Evolutionary conservation across 2,113 vertebrate species (phyloP).

Genomic region (Sapayoa aenigma): DNA sequence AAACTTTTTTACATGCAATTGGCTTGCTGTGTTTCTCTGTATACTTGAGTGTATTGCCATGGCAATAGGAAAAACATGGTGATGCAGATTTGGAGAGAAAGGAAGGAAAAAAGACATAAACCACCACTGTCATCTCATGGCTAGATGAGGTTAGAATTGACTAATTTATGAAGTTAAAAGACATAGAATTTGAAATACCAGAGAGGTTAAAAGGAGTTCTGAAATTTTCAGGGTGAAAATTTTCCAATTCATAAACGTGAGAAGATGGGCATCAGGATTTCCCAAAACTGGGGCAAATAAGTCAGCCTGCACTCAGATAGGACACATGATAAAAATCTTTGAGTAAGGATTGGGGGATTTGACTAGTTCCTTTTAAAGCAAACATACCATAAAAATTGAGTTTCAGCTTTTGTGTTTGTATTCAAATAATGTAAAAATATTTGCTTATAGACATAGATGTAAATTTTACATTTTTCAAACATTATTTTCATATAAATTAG

Average conservation of each 20-base stretch:
- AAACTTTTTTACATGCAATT: constrained; percentile 31
- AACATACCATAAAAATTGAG: neutral
- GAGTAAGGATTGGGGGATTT: neutral
- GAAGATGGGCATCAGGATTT: constrained; percentile 13
- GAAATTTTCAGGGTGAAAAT: neutral
- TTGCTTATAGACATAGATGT: neutral
- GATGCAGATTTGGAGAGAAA: constrained; percentile 39
- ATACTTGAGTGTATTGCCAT: constrained; percentile 58
- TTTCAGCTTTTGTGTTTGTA: neutral
- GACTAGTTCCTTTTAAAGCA: neutral
- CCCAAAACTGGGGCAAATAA: neutral
- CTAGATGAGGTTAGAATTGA: constrained; percentile 6
- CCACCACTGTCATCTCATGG: neutral
- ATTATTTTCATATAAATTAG: neutral
- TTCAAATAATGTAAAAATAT: neutral
- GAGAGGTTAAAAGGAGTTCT: constrained; percentile 42
- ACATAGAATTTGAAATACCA: constrained; percentile 37
- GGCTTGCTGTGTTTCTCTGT: constrained; percentile 1
- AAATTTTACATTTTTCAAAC: neutral
- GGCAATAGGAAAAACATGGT: constrained; percentile 58
- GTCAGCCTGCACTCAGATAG: neutral
- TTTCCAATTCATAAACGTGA: constrained; percentile 34
- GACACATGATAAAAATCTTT: neutral
- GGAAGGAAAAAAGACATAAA: neutral
- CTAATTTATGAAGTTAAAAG: constrained; percentile 41